Base-by-base conservation (phyloP, 2,888 invertebrate genomes). In the Labia minor region DNA sequence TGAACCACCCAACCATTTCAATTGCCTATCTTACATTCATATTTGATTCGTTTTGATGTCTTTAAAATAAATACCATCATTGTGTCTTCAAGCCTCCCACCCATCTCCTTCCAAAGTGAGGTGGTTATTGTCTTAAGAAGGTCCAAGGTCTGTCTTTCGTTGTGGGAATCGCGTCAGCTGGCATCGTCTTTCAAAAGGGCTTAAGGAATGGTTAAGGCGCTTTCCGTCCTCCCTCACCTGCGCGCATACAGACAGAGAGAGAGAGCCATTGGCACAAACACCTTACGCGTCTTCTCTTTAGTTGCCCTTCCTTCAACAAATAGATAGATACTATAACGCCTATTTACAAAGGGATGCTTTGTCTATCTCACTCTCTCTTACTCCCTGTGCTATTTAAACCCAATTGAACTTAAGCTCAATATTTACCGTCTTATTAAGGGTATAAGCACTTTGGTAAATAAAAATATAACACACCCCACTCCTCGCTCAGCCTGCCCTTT, bases 331-430 rank as follows among this genome's bases (percentile, higher is more conserved):
- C 26, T 26, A 26, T 26, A 26, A 3, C 26, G 26, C 49, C 49
- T 49, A 49, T 49, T 49, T 49, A 49, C 49, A 49, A 49, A 49
- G 49, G 49, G 16, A 49, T 14, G 49, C 49, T 49, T 49, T 49
- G 49, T 49, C 49, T 26, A 26, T 26, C 26, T 26, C n/a, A n/a
- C n/a, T 33, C 33, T 33, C 33, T 33, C 33, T 33, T 11, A 11
- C 33, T 33, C 49, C 14, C 49, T 49, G n/a, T 49, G 49, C 49
- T 49, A 49, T 49, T 49, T 49, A 49, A 49, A 49, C 49, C 49
- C 49, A 49, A 49, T 49, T 49, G 49, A 49, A 49, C 49, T 49
- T 49, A 49, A 49, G 49, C 49, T 49, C 49, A 49, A 49, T 49
- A 49, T 49, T 49, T 49, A 14, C 49, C 16, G 16, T 49, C 49